phyloP scores from a whole-genome alignment of 1,140 invertebrate species.

The Drosophila kurseongensis region DNA sequence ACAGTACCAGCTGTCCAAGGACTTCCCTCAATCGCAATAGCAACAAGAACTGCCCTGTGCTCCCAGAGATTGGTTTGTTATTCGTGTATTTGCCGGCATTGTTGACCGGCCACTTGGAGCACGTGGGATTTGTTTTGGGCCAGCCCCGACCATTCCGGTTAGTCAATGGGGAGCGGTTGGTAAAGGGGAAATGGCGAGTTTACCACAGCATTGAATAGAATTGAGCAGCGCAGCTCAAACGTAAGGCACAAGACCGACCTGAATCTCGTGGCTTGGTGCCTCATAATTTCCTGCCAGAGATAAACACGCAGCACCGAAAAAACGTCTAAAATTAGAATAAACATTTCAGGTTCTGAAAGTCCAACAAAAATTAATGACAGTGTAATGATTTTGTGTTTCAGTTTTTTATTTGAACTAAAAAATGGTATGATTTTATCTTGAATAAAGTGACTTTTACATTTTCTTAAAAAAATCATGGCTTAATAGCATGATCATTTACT shows the following conservation, averaged over 20 bases:
- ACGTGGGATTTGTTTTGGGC: constrained; percentile 38
- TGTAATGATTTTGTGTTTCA: too few species aligned
- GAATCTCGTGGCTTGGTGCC: constrained; percentile 3
- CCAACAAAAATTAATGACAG: too few species aligned
- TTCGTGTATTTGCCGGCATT: constrained; percentile 40
- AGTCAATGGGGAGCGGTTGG: constrained; percentile 19
- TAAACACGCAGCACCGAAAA: too few species aligned
- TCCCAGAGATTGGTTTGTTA: constrained; percentile 40
- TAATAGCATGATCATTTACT: too few species aligned
- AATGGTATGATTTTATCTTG: too few species aligned
- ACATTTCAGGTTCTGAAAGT: too few species aligned
- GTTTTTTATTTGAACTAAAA: too few species aligned
- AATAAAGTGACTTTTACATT: too few species aligned
- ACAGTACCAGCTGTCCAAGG: constrained; percentile 12
- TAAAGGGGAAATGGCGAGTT: constrained; percentile 12
- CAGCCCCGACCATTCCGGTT: constrained; percentile 24
- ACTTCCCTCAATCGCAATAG: constrained; percentile 10
- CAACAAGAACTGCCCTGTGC: constrained; percentile 6
- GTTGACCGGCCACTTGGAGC: constrained; percentile 31
- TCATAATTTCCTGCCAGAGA: neutral
- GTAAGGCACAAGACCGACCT: neutral
- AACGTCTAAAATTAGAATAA: too few species aligned
- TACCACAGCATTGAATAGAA: constrained; percentile 24
- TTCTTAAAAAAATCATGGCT: too few species aligned
- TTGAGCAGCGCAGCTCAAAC: constrained; percentile 2